Conservation (phyloP, 2,113 vertebrate genomes). For the Cryptotis parvus region DNA sequence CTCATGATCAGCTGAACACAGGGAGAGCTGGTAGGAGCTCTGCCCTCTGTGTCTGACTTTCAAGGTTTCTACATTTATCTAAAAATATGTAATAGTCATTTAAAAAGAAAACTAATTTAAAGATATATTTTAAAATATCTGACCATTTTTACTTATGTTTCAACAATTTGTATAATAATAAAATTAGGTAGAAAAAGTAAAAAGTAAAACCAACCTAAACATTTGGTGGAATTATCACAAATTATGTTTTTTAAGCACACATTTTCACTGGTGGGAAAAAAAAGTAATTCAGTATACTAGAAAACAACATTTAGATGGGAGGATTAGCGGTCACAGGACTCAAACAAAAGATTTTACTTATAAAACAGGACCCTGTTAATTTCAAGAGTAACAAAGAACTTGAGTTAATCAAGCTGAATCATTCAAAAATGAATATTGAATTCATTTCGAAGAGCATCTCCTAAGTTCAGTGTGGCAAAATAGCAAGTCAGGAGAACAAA, state of each 20-base stretch:
- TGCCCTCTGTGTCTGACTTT: too few species aligned
- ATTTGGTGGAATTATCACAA: constrained; percentile 7
- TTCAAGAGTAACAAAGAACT: background rate
- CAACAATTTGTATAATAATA: constrained; percentile 11
- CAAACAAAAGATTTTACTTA: background rate
- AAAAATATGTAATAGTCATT: constrained; percentile 49
- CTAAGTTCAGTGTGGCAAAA: background rate
- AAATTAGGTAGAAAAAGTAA: background rate
- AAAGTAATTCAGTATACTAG: background rate
- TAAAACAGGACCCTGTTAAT: background rate
- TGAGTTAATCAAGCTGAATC: background rate
- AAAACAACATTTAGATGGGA: background rate
- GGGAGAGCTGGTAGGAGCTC: too few species aligned
- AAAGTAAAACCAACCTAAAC: background rate
- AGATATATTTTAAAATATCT: constrained; percentile 49
- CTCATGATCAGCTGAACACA: too few species aligned
- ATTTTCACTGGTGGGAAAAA: background rate
- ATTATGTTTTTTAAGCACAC: background rate
- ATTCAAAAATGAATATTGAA: background rate
- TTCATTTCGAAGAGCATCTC: background rate
- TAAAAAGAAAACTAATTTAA: constrained; percentile 31
- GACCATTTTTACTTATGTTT: background rate
- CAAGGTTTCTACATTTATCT: constrained; percentile 22
- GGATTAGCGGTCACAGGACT: background rate
- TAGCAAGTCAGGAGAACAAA: background rate